phyloP scores from a whole-genome alignment of 64 coral and sea anemone genomes.

The Stichodactyla helianthus region DNA sequence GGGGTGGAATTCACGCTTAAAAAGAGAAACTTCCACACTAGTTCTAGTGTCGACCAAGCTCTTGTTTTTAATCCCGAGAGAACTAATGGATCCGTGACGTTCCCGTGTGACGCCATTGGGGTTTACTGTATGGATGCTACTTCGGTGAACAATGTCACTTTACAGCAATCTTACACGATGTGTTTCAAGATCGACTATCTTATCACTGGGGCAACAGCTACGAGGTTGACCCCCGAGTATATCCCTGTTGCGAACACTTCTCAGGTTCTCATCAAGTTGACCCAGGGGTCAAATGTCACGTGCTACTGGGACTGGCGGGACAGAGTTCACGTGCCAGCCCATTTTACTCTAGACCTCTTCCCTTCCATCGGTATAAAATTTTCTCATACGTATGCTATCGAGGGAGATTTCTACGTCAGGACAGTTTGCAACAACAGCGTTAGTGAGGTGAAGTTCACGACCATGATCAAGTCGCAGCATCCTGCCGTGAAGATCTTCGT shows the following conservation, averaged over 20 bases:
- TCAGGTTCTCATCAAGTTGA: conserved; percentile 35
- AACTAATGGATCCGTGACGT: not conserved
- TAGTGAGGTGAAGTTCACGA: conserved; percentile 32
- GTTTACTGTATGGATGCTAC: conserved; percentile 63
- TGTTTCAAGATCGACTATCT: conserved; percentile 54
- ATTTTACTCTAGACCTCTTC: conserved; percentile 45
- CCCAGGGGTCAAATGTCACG: conserved; percentile 71
- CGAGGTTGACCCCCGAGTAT: not conserved
- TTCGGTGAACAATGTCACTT: conserved; percentile 76
- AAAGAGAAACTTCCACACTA: not conserved
- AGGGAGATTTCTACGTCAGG: conserved; percentile 32
- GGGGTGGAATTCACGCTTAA: conserved; percentile 72
- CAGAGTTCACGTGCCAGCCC: not conserved
- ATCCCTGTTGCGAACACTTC: not conserved
- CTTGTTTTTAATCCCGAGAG: not conserved
- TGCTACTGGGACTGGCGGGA: conserved; percentile 58
- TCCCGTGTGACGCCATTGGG: conserved; percentile 19
- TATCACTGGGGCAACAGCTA: conserved; percentile 25
- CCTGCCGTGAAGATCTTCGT: conserved; percentile 38
- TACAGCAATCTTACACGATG: conserved; percentile 19
- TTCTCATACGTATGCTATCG: conserved; percentile 28
- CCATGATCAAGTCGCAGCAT: conserved; percentile 38
- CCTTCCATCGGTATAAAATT: conserved; percentile 31
- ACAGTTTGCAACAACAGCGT: conserved; percentile 63
- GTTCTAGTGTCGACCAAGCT: not conserved